These are phyloP conservation scores for Huso huso DNA, from an alignment of 2,797 vertebrate genomes.

Conservation along the genomic window DNA sequence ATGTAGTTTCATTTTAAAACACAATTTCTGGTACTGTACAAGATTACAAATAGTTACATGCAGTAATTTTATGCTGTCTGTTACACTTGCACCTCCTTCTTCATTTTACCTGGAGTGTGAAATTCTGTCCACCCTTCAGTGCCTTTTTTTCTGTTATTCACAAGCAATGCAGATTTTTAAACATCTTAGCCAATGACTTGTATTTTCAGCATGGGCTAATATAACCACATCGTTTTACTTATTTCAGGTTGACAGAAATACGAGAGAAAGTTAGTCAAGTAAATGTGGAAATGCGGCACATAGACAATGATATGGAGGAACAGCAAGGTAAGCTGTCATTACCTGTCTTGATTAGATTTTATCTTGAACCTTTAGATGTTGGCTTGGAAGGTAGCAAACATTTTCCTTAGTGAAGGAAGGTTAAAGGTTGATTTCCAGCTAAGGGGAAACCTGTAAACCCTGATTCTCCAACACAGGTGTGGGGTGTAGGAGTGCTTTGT, in stretches of 20 bases:
- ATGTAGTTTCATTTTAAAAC: no score
- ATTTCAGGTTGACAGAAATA: conserved; percentile 75
- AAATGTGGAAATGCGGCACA: conserved; percentile 69
- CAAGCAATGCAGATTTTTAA: neutral
- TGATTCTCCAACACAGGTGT: neutral
- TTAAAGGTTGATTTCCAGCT: neutral
- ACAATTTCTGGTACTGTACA: no score
- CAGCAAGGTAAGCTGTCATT: conserved; percentile 64
- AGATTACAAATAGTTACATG: no score
- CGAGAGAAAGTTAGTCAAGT: conserved; percentile 69
- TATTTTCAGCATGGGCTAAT: neutral
- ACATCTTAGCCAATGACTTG: neutral
- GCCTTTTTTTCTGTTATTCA: no score
- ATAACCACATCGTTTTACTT: conserved; percentile 19
- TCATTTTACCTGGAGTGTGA: no score
- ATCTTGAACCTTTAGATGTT: neutral
- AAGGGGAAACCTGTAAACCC: neutral
- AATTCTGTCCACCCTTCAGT: no score
- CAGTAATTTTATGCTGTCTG: no score
- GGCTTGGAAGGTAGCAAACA: neutral
- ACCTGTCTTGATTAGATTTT: no score
- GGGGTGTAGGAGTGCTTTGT: neutral
- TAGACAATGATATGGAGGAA: conserved; percentile 82
- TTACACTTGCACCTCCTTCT: no score
- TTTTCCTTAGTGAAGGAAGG: neutral